Percentiles rank a stretch among this genome's conserved stretches.
Conservation (phyloP, 2,113 vertebrate species). For the Notothenia coriiceps region DNA sequence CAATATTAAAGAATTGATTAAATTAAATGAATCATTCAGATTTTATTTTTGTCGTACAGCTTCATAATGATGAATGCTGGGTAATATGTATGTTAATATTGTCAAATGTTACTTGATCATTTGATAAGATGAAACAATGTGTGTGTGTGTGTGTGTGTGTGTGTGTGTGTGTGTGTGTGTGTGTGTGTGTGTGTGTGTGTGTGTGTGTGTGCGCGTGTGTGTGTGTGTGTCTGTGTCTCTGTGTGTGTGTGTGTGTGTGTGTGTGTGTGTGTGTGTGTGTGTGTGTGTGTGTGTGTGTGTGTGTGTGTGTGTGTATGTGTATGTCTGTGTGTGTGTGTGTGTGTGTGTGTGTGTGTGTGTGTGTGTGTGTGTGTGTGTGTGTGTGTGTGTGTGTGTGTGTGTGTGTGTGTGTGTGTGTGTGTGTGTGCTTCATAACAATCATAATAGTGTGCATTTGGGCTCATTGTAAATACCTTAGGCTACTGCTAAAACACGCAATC, state of each 20-base stretch:
- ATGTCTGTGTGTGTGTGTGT: neutral
- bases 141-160: neutral
- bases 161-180: too few relatives aligned
- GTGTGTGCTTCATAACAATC: too few relatives aligned
- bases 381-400: too few relatives aligned
- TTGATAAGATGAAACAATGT: neutral
- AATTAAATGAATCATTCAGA: neutral
- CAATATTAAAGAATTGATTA: neutral
- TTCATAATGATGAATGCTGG: neutral
- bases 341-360: too few relatives aligned
- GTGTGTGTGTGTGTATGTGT: neutral
- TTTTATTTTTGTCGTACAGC: neutral
- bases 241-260: neutral
- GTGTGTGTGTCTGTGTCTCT: neutral
- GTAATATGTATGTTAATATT: neutral
- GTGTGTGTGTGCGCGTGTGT: neutral
- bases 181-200: too few relatives aligned
- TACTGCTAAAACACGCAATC: neutral
- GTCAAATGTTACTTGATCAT: neutral
- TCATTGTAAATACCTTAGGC: too few relatives aligned
- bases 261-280: too few relatives aligned
- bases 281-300: too few relatives aligned
- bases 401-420: too few relatives aligned
- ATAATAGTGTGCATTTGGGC: too few relatives aligned
- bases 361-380: too few relatives aligned